A percentile compares a stretch with the other conserved stretches of the same genome.
phyloP scores from a whole-genome alignment of 2,888 invertebrate genomes.

The Aphodius sticticus region DNA sequence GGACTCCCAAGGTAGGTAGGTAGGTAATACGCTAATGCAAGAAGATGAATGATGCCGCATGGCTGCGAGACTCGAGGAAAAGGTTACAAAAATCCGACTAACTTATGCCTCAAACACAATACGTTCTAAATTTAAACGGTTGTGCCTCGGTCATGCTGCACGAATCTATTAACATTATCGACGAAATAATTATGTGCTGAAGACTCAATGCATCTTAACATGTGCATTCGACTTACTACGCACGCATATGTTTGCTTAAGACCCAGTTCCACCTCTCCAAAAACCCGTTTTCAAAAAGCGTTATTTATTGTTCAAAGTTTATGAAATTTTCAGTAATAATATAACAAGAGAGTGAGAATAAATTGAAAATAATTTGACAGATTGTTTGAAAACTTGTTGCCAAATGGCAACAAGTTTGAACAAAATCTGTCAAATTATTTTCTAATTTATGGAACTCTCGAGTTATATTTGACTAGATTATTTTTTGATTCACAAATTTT shows the following conservation, averaged over 20 bases:
- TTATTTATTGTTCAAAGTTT: no score
- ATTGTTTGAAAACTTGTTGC: no score
- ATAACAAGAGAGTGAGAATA: no score
- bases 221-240: background rate
- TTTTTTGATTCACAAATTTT: no score
- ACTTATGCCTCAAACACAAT: conserved; percentile 55
- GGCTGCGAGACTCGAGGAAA: conserved; percentile 41
- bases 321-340: no score
- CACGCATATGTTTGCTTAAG: background rate
- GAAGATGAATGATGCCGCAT: conserved; percentile 37
- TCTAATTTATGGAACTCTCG: no score
- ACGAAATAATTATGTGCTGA: background rate
- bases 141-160: background rate
- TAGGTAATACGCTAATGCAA: conserved; percentile 31
- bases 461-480: no score
- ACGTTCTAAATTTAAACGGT: conserved; percentile 44
- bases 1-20: background rate
- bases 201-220: background rate
- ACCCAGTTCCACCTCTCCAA: no score
- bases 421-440: no score
- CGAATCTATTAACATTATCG: background rate
- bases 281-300: no score
- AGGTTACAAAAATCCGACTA: conserved; percentile 54
- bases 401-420: no score
- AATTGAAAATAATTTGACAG: no score